Evolutionary conservation across 2,113 vertebrate genomes (phyloP), one percentile per base, ranked within the genome.

Genomic region (Eleginops maclovinus): DNA sequence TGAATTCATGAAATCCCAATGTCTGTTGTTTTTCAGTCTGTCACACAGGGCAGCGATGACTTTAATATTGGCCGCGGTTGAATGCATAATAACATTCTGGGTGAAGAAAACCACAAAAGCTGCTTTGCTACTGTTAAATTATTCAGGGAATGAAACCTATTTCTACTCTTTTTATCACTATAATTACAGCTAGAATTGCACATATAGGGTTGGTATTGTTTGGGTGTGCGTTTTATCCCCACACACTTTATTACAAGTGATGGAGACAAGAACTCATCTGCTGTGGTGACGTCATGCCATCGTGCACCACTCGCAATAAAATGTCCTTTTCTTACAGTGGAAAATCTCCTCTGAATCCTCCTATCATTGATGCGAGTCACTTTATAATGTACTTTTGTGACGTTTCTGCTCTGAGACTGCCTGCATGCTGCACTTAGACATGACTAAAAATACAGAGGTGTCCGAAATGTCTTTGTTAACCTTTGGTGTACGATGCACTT

Each of bases 1-100:
- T 51, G 14, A 84, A 82, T 84, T 87, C 54, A 79, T 58, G 56
- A 84, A 77, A 84, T 81, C 65, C 85, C 86, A 83, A 86, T 83
- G 71, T 86, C 65, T 72, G 75, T 67, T 79, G 64, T 84, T 82
- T 82, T 83, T 77, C 46, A 62, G 60, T 70, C 21, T 43, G 72
- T 62, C 51, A 62, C 77, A 79, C 21, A 2, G 77, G 67, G 56
- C 62, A 79, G 73, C 7, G 6, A 21, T 61, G 54, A 70, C 72
- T 79, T 47, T 4, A 26, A 71, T 31, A 64, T 62, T 58, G 46
- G 62, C 44, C 1, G 0, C 24, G 24, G 24, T n/a, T 58, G 43
- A 79, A 76, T 77, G 54, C 49, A 66, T 56, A 44, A 68, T 49
- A 70, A 66, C 1, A 49, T 54, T 41, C 2, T 43, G 36, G 16